Evolutionary conservation across 2,888 invertebrate genomes (phyloP).

Genomic region (Acronicta alni): DNA sequence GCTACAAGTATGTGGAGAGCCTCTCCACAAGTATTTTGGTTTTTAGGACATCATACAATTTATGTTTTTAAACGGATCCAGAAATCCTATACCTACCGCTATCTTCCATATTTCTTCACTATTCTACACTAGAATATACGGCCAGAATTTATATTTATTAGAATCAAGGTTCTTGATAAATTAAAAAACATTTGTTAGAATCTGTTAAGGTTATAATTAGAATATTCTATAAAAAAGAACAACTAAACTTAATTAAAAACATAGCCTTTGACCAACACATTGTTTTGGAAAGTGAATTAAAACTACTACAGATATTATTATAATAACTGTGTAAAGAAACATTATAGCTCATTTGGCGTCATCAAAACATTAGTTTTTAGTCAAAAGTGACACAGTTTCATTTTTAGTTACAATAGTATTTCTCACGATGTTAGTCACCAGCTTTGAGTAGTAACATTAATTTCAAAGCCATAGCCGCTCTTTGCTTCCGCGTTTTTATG

Average conservation of each 20-base stretch:
- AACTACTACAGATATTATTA: constrained; percentile 21
- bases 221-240: background rate
- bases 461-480: constrained; percentile 35
- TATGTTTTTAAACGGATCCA: too few relatives aligned
- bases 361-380: constrained; percentile 58
- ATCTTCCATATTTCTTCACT: too few relatives aligned
- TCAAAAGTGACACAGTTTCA: constrained; percentile 58
- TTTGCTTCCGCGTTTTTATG: constrained; percentile 30
- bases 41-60: background rate
- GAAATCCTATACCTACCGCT: too few relatives aligned
- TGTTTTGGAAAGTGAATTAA: constrained; percentile 44
- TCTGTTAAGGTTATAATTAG: too few relatives aligned
- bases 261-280: constrained; percentile 26
- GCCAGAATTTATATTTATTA: too few relatives aligned
- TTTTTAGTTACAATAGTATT: constrained; percentile 61
- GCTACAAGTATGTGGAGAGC: too few relatives aligned
- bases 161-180: too few relatives aligned
- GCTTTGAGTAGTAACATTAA: constrained; percentile 43
- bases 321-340: constrained; percentile 34
- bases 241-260: constrained; percentile 1
- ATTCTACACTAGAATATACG: too few relatives aligned
- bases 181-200: too few relatives aligned
- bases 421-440: constrained; percentile 51
- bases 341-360: constrained; percentile 55
- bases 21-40: too few relatives aligned